Conservation (phyloP, 2,113 vertebrate genomes). For the Triplophysa siluroides region DNA sequence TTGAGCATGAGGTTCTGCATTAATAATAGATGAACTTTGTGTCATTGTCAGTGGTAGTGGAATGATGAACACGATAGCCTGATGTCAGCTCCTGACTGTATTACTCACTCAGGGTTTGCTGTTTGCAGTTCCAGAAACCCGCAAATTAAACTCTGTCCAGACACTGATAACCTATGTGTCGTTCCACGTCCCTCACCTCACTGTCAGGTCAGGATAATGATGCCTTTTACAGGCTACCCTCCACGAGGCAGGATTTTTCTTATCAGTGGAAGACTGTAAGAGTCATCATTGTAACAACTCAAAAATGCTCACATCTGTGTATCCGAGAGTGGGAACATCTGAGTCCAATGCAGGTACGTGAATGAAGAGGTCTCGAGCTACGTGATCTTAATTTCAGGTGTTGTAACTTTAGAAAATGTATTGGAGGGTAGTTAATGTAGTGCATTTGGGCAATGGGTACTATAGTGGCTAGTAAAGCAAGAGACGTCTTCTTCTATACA, state of each 20-base stretch:
- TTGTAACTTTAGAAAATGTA: no score
- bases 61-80: constrained; percentile 58
- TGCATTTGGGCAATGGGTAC: no score
- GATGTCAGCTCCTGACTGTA: constrained; percentile 53
- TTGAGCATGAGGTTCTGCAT: constrained; percentile 46
- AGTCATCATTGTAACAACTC: constrained; percentile 35
- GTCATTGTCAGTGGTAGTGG: constrained; percentile 53
- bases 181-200: constrained; percentile 40
- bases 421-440: no score
- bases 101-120: constrained; percentile 49
- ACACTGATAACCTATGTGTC: constrained; percentile 48
- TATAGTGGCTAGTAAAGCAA: no score
- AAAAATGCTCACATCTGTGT: background rate
- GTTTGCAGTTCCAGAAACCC: constrained; percentile 49
- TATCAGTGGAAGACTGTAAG: constrained; percentile 23
- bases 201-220: constrained; percentile 45
- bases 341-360: no score
- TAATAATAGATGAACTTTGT: constrained; percentile 58
- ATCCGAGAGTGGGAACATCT: background rate
- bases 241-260: constrained; percentile 29
- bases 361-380: no score
- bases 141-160: constrained; percentile 54
- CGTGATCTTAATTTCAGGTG: no score
- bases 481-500: no score
- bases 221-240: constrained; percentile 34